Evolutionary conservation across 2,888 invertebrate species (phyloP), one percentile per base, ranked within the genome.

Genomic region (Elysia crispata): DNA sequence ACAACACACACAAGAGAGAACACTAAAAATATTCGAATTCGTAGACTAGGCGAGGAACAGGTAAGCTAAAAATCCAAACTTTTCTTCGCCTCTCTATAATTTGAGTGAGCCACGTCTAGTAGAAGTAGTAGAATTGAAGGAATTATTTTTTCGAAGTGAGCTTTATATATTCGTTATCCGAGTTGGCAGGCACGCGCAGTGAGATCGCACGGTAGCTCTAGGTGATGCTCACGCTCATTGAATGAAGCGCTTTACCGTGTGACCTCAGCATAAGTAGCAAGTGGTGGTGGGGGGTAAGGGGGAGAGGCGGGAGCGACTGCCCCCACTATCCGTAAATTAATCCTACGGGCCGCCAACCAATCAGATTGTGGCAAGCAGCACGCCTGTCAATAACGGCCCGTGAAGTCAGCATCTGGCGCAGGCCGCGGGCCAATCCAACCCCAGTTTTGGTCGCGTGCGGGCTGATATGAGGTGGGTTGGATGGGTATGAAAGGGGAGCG

Each of bases 211-310:
- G 74, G 74, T 77, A 70, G 70, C 62, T 77, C 60, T 69, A 28
- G 54, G 62, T 57, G 70, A 57, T 70, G 77, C 77, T 70, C 75
- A 57, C 66, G 74, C 76, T 60, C 73, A 81, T 60, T 77, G 81
- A 82, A 70, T 82, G 79, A 79, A 77, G 60, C 81, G 77, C 82
- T 75, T 84, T 83, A 82, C 87, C 84, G 81, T 83, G 79, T 85
- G 86, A 87, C 85, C 86, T 84, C 84, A 76, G 80, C 83, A 84
- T 83, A 85, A 84, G 84, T 85, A 85, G 84, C 83, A 80, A 79
- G 41, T 41, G 41, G 41, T 3, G 41, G 41, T 41, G 41, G 41
- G 41, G 41, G 41, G 3, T 3, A 41, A 11, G 41, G 41, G 41
- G 41, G 41, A 41, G 76, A 81, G 81, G 83, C 79, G 69, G 80